Base-by-base conservation (phyloP, 2,113 vertebrate genomes). In the Oophaga pumilio region DNA sequence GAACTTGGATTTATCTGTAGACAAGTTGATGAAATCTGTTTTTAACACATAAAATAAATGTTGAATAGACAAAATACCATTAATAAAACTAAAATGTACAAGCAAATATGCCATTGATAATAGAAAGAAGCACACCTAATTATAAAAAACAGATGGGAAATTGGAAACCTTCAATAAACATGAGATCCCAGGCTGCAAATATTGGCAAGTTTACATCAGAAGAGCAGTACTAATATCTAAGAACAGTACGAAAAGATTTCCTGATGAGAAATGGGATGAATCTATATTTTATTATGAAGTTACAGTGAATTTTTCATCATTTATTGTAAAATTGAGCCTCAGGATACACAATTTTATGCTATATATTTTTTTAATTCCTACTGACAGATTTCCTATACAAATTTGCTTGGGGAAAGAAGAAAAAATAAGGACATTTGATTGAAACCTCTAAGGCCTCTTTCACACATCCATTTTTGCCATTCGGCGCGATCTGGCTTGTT, bases 131-230 rank as follows among this genome's bases (percentile, higher is more conserved):
- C 69, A 84, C 64, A 71, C 82, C 82, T 73, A 73, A 84, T 84
- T 84, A 84, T 73, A 14, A 84, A 82, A 84, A 24, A 52, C 62
- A 83, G 81, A 83, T 83, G 81, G 81, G 22, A 53, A n/a, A 84
- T 71, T 24, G 49, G 50, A 24, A 71, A 84, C 62, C 68, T 73
- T 84, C 24, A 73, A 57, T 53, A 84, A 84, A 84, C 82, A 84
- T 56, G 68, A 57, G 80, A 60, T 50, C 33, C 43, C 14, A 22
- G 17, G 10, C 80, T 24, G 60, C 62, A 82, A 82, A 82, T 82
- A 82, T 82, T 82, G 80, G 80, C 80, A 82, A 8, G 18, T 18
- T 17, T 17, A 22, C 20, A 7, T 18, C 28, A 49, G 33, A 50
- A n/a, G 59, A 33, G 62, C 80, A 15, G 11, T 13, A 82, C 62